Evolutionary conservation across 2,888 invertebrate genomes (phyloP).

Genomic region (Hirtodrosophila duncani): DNA sequence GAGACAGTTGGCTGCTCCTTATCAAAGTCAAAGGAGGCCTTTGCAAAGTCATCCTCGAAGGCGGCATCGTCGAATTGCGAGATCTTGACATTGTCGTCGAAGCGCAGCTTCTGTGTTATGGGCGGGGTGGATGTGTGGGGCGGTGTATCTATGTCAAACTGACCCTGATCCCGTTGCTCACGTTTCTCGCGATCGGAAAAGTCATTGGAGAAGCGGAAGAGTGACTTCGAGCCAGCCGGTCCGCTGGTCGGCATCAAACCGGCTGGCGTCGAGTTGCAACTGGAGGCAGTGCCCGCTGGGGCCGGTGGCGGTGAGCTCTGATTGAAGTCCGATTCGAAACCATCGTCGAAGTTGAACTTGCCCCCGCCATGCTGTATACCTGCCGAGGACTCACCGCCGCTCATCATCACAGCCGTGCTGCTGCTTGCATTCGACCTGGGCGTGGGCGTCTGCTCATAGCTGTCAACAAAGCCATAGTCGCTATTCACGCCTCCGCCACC

Average conservation of each 20-base stretch:
- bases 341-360: conserved; percentile 78
- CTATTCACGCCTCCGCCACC: conserved; percentile 50
- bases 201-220: conserved; percentile 82
- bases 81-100: conserved; percentile 86
- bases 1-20: conserved; percentile 70
- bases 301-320: conserved; percentile 73
- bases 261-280: conserved; percentile 74
- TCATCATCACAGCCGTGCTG: conserved; percentile 49
- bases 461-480: conserved; percentile 73
- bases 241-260: conserved; percentile 52
- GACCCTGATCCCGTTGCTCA: conserved; percentile 11
- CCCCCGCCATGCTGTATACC: conserved; percentile 44
- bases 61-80: conserved; percentile 78
- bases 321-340: conserved; percentile 78
- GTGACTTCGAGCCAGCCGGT: conserved; percentile 67
- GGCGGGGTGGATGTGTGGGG: conserved; percentile 59
- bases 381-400: conserved; percentile 60
- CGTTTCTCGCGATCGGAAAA: conserved; percentile 79
- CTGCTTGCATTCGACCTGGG: conserved; percentile 74
- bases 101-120: conserved; percentile 79
- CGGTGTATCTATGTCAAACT: conserved; percentile 57
- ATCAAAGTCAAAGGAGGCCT: conserved; percentile 78
- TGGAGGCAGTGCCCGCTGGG: conserved; percentile 70
- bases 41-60: conserved; percentile 81
- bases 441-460: conserved; percentile 75